A percentile compares a stretch with the other conserved stretches of the same genome.
phyloP scores from a whole-genome alignment of 2,797 vertebrate species.

The Paedocypris micromegethes region DNA sequence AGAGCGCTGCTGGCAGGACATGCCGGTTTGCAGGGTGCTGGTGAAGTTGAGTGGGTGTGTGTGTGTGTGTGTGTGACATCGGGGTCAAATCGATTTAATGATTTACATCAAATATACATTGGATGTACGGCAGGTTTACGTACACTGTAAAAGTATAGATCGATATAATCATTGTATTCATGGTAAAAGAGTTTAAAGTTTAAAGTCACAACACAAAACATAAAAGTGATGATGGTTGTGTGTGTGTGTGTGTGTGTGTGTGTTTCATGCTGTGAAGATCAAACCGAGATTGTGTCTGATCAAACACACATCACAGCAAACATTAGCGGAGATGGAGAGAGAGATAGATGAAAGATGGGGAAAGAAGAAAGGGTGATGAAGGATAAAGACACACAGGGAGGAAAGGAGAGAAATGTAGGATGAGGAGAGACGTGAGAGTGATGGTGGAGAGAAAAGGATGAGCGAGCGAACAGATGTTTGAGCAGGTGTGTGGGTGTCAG shows the following conservation, averaged over 20 bases:
- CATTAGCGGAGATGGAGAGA: neutral
- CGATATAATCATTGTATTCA: too few species aligned
- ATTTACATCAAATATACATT: too few species aligned
- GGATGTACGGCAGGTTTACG: too few species aligned
- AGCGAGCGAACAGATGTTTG: slow-evolving; percentile 3
- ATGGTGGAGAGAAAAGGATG: neutral
- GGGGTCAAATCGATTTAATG: too few species aligned
- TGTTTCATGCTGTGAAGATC: slow-evolving; percentile 61
- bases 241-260: slow-evolving; percentile 25
- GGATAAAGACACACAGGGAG: too few species aligned
- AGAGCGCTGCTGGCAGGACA: slow-evolving; percentile 5
- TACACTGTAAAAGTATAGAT: too few species aligned
- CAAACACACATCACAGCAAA: slow-evolving; percentile 30
- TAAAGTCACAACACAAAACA: too few species aligned
- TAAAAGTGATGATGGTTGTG: neutral
- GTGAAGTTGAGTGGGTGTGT: slow-evolving; percentile 11
- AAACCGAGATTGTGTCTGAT: slow-evolving; percentile 52
- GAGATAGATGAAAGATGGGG: too few species aligned
- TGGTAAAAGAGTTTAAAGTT: too few species aligned
- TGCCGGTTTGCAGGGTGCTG: slow-evolving; percentile 9
- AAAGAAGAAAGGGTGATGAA: too few species aligned
- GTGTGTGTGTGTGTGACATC: neutral
- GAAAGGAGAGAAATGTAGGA: too few species aligned
- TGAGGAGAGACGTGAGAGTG: neutral
- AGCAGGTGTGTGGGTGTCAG: slow-evolving; percentile 17